Evolutionary conservation across 2,888 invertebrate genomes (phyloP), one percentile per base, ranked within the genome.

Genomic region (Candidula unifasciata): DNA sequence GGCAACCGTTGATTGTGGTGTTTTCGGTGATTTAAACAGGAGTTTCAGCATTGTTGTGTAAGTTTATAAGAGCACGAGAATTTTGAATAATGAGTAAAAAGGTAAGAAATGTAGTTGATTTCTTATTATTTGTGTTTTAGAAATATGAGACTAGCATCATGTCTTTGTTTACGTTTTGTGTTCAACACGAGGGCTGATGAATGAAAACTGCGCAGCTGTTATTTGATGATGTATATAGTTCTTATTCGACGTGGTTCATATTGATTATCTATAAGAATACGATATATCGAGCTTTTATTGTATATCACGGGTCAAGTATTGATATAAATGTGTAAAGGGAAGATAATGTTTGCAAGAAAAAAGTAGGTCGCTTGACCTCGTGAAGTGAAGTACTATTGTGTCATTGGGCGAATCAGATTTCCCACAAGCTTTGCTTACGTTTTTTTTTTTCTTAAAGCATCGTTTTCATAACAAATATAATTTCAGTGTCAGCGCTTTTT

Each of bases 91-190:
- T 87, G 87, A 87, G 87, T 82, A 87, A 87, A 80, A 87, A 87
- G 87, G 87, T 87, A 83, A 82, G 86, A 35, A 13, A 71, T 73
- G 5, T 79, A 37, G 37, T 16, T 18, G n/a, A 54, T 30, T 33
- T 76, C 57, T 82, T 6, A 24, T 54, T n/a, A 37, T 66, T 82
- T 52, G n/a, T 52, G 8, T 30, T 8, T 37, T 76, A 60, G 35
- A 52, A 69, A 35, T 71, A 13, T 83, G 69, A 54, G 16, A 57
- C 66, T 64, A 57, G 64, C 89, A 88, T 88, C 89, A 88, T 88
- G 87, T 87, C 90, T 90, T 90, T 91, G 91, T 91, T 91, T 91
- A 91, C 89, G 89, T 91, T 89, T 89, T 89, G 90, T 89, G 88
- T 88, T 80, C 82, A 84, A 76, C 80, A 80, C 84, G 80, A 80